Evolutionary conservation across 1,140 invertebrate genomes (phyloP).

Genomic region (Drosophila willistoni): DNA sequence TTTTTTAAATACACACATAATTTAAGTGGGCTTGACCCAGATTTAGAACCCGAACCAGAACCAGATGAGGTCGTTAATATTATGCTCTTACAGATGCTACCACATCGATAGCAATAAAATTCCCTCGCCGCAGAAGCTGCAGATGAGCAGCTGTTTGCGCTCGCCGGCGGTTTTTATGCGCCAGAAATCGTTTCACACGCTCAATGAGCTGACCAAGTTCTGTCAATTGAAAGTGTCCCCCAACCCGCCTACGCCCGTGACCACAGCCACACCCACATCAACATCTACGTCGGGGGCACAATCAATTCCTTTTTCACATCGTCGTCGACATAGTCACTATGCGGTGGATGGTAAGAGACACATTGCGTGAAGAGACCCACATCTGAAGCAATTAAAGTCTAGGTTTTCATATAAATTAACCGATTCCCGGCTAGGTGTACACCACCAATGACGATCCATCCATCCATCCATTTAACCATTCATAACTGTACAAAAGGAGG

Average conservation of each 20-base stretch:
- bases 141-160: conserved; percentile 73
- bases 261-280: conserved; percentile 15
- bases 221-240: conserved; percentile 68
- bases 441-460: conserved; percentile 29
- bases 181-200: conserved; percentile 82
- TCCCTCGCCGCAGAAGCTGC: conserved; percentile 63
- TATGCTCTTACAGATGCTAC: conserved; percentile 79
- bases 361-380: conserved; percentile 22
- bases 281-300: conserved; percentile 8
- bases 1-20: conserved; percentile 13
- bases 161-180: conserved; percentile 75
- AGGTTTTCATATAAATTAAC: conserved; percentile 22
- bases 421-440: conserved; percentile 8
- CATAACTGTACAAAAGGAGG: conserved; percentile 31
- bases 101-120: conserved; percentile 62
- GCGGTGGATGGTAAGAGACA: conserved; percentile 66
- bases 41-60: conserved; percentile 16
- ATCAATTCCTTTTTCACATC: conserved; percentile 23
- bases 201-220: conserved; percentile 76
- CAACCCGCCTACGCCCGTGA: conserved; percentile 5
- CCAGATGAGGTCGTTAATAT: conserved; percentile 53
- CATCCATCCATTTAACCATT: conserved; percentile 12
- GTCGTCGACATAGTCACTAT: conserved; percentile 51
- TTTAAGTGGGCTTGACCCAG: conserved; percentile 14
- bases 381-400: conserved; percentile 45